phyloP scores from a whole-genome alignment of 2,888 invertebrate genomes.

The Scrobipalpa atriplicella region DNA sequence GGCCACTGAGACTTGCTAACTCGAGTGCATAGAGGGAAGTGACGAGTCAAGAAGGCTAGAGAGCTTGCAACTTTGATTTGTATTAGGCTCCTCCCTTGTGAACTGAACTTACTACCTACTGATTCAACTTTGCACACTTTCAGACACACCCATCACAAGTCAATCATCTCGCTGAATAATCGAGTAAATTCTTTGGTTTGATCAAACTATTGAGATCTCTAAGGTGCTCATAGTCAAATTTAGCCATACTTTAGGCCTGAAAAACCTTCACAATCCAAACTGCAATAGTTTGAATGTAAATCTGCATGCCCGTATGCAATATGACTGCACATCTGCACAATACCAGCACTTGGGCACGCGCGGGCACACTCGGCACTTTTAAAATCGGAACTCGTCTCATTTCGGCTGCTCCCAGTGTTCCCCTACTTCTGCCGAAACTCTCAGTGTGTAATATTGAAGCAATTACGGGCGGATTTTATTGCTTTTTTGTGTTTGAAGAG shows the following conservation, averaged over 20 bases:
- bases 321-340: conserved; percentile 28
- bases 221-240: too few species aligned
- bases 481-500: neutral
- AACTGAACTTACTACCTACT: too few species aligned
- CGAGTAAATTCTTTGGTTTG: too few species aligned
- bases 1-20: conserved; percentile 28
- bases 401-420: conserved; percentile 19
- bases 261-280: too few species aligned
- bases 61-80: neutral
- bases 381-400: conserved; percentile 32
- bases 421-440: neutral
- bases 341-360: conserved; percentile 35
- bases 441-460: conserved; percentile 25
- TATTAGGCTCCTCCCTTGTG: neutral
- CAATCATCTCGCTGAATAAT: too few species aligned
- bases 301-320: conserved; percentile 16
- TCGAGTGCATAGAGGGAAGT: conserved; percentile 13
- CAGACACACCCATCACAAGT: too few species aligned
- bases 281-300: neutral
- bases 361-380: conserved; percentile 29
- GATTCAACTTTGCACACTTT: too few species aligned
- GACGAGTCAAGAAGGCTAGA: neutral
- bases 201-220: too few species aligned
- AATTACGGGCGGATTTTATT: conserved; percentile 7
- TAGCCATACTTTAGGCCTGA: too few species aligned